Conservation (phyloP, 2,888 invertebrate species). For the Heliconius hortense region DNA sequence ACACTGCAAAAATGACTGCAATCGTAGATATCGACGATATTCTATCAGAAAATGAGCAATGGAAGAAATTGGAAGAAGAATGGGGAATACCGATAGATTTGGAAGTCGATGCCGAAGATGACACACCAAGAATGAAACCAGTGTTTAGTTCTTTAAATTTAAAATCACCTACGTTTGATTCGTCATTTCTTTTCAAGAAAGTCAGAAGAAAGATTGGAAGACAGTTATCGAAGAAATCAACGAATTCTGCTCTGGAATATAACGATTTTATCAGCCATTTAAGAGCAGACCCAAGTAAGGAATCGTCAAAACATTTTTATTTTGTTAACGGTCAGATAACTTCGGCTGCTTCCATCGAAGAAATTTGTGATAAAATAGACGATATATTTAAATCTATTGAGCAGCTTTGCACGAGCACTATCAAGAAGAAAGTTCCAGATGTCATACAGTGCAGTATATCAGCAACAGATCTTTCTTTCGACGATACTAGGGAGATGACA, state of each 20-base stretch:
- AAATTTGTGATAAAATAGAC: conserved; percentile 68
- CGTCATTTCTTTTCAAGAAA: conserved; percentile 65
- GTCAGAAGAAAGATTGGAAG: conserved; percentile 58
- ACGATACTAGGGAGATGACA: conserved; percentile 59
- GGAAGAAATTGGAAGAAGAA: conserved; percentile 66
- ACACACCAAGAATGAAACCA: conserved; percentile 48
- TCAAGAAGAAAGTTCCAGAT: conserved; percentile 57
- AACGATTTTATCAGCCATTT: conserved; percentile 64
- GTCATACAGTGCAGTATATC: conserved; percentile 68
- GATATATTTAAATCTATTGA: conserved; percentile 72
- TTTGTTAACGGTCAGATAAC: conserved; percentile 63
- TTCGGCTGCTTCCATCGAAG: conserved; percentile 67
- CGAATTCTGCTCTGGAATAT: conserved; percentile 55
- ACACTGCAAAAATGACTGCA: conserved; percentile 45
- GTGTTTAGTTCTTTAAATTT: conserved; percentile 65
- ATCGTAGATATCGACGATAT: conserved; percentile 64
- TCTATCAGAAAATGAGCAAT: conserved; percentile 66
- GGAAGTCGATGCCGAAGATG: conserved; percentile 62
- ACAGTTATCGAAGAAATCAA: conserved; percentile 55
- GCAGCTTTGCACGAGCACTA: conserved; percentile 59
- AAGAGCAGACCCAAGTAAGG: conserved; percentile 47
- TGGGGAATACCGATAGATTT: conserved; percentile 71
- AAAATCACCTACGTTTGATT: conserved; percentile 66
- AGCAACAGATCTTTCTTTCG: conserved; percentile 62
- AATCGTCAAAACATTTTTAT: conserved; percentile 57